These are phyloP conservation scores for Apodemia zela DNA, from an alignment of 2,888 invertebrate genomes.

Conservation along the genomic window DNA sequence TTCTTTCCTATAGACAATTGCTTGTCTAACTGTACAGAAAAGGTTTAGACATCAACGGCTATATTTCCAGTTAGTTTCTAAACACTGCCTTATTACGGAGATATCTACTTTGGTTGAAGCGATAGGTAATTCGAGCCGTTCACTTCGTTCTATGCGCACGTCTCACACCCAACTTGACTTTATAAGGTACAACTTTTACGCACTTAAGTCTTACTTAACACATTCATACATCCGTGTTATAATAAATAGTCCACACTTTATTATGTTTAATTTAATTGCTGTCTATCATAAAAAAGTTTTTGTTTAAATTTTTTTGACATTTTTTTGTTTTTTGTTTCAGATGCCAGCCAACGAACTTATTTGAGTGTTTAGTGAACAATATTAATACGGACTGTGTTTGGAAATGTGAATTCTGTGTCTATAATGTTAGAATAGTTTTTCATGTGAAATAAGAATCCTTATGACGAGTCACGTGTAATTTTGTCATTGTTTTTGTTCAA, in stretches of 20 bases:
- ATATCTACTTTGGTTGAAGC: slow-evolving; percentile 24
- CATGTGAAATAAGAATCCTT: slow-evolving; percentile 50
- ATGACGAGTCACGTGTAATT: slow-evolving; percentile 72
- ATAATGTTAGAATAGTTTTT: slow-evolving; percentile 62
- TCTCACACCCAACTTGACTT: slow-evolving; percentile 32
- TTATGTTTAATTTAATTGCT: not conserved
- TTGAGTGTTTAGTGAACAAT: slow-evolving; percentile 54
- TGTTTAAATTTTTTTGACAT: slow-evolving; percentile 28
- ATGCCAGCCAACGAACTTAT: slow-evolving; percentile 64
- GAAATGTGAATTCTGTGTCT: slow-evolving; percentile 74
- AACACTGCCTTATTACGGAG: slow-evolving; percentile 29
- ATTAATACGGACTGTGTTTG: slow-evolving; percentile 48
- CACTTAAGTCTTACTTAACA: slow-evolving; percentile 1
- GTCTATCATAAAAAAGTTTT: not conserved
- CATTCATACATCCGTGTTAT: not conserved
- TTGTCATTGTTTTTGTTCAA: slow-evolving; percentile 40
- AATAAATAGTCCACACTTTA: not conserved
- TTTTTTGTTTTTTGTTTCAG: slow-evolving; percentile 68
- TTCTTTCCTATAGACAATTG: slow-evolving; percentile 37
- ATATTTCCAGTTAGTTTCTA: slow-evolving; percentile 41
- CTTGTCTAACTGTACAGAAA: slow-evolving; percentile 43
- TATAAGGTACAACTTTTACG: slow-evolving; percentile 16
- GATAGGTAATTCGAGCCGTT: slow-evolving; percentile 36
- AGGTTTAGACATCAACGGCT: slow-evolving; percentile 61
- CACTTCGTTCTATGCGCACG: slow-evolving; percentile 64